These are phyloP conservation scores for Syngnathus floridae DNA, from an alignment of 2,113 vertebrate genomes.

Conservation along the genomic window DNA sequence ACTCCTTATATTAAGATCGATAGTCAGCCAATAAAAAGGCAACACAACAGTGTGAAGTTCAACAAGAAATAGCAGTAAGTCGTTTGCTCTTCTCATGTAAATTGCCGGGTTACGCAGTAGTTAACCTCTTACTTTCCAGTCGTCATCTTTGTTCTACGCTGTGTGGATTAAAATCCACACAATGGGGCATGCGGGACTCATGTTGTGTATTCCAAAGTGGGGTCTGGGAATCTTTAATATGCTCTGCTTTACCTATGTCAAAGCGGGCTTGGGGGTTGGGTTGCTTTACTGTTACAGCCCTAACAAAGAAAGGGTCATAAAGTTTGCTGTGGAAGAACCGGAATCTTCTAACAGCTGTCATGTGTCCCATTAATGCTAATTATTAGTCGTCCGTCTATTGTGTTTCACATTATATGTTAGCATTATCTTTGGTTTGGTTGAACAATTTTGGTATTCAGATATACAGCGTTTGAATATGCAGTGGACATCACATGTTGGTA, in stretches of 20 bases:
- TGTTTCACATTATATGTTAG: no score
- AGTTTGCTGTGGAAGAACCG: neutral
- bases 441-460: no score
- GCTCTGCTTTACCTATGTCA: neutral
- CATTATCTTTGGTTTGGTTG: no score
- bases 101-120: conserved; percentile 36
- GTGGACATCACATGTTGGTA: no score
- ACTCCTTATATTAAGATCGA: neutral
- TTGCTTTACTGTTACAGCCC: neutral
- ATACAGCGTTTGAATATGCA: no score
- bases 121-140: conserved; percentile 33
- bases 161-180: conserved; percentile 45
- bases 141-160: conserved; percentile 16
- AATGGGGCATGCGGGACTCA: conserved; percentile 12
- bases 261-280: no score
- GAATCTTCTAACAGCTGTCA: no score
- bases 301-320: neutral
- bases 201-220: conserved; percentile 46
- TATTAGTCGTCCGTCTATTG: no score
- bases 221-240: conserved; percentile 16
- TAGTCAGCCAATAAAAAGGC: neutral
- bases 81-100: conserved; percentile 40
- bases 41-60: neutral
- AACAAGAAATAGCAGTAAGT: neutral
- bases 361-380: no score